Conservation (phyloP, 2,113 vertebrate species). For the Cyanoliseus patagonus region DNA sequence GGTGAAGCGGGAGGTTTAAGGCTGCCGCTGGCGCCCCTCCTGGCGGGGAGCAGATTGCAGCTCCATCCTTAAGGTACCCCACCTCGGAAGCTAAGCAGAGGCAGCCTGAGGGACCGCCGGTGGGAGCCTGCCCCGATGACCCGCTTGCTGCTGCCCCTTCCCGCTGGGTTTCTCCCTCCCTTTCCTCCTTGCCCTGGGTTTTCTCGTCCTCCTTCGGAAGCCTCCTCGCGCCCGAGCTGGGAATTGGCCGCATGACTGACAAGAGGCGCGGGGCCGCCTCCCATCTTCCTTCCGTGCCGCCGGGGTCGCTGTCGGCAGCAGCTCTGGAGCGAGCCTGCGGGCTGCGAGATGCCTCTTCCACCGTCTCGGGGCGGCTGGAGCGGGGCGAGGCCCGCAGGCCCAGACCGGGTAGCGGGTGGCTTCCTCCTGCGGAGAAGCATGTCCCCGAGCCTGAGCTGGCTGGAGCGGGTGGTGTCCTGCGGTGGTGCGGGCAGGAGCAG, state of each 20-base stretch:
- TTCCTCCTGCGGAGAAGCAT: neutral
- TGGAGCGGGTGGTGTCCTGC: neutral
- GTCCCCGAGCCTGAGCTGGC: neutral
- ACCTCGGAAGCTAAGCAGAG: neutral
- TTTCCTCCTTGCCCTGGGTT: neutral
- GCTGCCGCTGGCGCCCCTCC: neutral
- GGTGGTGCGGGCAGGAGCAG: neutral
- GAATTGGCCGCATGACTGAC: too few relatives aligned
- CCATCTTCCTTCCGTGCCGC: neutral
- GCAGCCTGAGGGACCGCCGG: too few relatives aligned
- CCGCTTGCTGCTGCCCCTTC: neutral
- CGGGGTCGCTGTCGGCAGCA: too few relatives aligned
- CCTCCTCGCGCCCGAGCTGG: neutral
- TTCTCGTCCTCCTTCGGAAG: neutral
- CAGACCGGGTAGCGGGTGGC: too few relatives aligned
- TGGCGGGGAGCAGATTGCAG: neutral
- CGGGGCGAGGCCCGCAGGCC: too few relatives aligned
- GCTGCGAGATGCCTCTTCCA: neutral
- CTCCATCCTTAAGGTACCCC: neutral
- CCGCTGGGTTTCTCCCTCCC: neutral
- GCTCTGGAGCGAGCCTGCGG: neutral
- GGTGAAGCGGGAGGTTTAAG: neutral
- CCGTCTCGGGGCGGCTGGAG: too few relatives aligned
- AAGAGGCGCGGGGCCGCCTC: neutral
- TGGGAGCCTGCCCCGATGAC: too few relatives aligned